Percentiles rank a stretch among this genome's conserved stretches.
Conservation (phyloP, 2,797 vertebrate species). For the Falco berigora region DNA sequence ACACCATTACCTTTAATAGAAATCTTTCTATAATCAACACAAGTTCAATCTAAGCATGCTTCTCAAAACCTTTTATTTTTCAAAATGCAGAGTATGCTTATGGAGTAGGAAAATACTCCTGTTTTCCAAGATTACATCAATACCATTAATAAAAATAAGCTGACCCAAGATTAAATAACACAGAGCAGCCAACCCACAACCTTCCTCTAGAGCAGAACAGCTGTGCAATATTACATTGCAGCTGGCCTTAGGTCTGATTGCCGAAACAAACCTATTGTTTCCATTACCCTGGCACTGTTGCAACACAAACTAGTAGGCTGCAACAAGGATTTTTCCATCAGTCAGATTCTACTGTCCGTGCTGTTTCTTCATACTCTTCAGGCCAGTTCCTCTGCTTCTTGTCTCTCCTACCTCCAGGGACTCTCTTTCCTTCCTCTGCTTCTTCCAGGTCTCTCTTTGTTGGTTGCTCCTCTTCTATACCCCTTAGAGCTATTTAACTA, state of each 20-base stretch:
- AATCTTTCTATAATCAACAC: not conserved
- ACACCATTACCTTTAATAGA: not conserved
- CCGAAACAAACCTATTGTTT: not conserved
- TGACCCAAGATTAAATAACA: not conserved
- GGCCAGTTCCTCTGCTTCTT: no score
- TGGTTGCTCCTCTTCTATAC: no score
- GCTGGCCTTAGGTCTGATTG: not conserved
- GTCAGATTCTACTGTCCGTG: no score
- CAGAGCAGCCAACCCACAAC: not conserved
- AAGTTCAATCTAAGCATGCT: not conserved
- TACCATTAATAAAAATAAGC: not conserved
- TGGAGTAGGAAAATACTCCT: not conserved
- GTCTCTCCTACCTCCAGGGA: no score
- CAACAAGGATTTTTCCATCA: no score
- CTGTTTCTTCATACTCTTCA: no score
- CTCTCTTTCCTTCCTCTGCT: no score
- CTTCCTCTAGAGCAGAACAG: not conserved
- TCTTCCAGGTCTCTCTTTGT: no score
- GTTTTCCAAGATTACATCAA: not conserved
- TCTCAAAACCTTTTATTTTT: not conserved
- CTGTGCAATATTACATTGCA: fast-evolving
- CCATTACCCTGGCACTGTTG: not conserved
- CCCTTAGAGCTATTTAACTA: no score
- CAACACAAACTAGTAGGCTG: no score
- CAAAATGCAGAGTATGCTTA: not conserved